Evolutionary conservation across 2,888 invertebrate species (phyloP).

Genomic region (Euzophera pinguis): DNA sequence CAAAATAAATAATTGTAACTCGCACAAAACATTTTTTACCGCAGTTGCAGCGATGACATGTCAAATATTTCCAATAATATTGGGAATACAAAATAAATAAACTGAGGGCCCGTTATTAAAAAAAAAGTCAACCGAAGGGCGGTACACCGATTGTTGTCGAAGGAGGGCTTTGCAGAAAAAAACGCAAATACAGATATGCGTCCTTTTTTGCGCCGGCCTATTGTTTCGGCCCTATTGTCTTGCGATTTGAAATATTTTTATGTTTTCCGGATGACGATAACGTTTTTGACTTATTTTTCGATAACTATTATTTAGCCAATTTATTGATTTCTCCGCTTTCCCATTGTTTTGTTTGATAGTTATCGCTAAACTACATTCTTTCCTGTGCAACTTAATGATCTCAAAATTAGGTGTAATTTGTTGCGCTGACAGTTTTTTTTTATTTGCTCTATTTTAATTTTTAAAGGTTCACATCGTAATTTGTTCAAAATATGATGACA

Average conservation of each 20-base stretch:
- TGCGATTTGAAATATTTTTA: slow-evolving; percentile 76
- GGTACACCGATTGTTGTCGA: slow-evolving; percentile 69
- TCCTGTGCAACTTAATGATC: slow-evolving; percentile 43
- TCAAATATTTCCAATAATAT: slow-evolving; percentile 53
- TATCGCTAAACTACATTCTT: slow-evolving; percentile 57
- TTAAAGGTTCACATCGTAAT: background rate
- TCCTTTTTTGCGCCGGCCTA: slow-evolving; percentile 69
- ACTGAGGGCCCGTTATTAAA: slow-evolving; percentile 66
- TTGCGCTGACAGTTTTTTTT: slow-evolving; percentile 42
- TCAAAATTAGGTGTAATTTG: slow-evolving; percentile 40
- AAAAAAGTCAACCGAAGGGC: slow-evolving; percentile 55
- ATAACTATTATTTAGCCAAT: slow-evolving; percentile 77
- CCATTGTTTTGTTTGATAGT: slow-evolving; percentile 46
- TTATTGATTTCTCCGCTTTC: slow-evolving; percentile 52
- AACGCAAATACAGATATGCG: slow-evolving; percentile 50
- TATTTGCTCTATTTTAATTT: background rate
- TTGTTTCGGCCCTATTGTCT: slow-evolving; percentile 76
- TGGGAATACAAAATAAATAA: slow-evolving; percentile 67
- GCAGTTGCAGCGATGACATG: slow-evolving; percentile 26
- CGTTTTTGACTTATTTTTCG: slow-evolving; percentile 72
- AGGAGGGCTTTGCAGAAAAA: slow-evolving; percentile 63
- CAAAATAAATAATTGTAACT: background rate
- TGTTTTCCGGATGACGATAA: slow-evolving; percentile 75
- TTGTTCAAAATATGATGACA: background rate
- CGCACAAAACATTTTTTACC: background rate